These are phyloP conservation scores for Melanostoma mellinum DNA, from an alignment of 2,888 invertebrate species.

Conservation along the genomic window DNA sequence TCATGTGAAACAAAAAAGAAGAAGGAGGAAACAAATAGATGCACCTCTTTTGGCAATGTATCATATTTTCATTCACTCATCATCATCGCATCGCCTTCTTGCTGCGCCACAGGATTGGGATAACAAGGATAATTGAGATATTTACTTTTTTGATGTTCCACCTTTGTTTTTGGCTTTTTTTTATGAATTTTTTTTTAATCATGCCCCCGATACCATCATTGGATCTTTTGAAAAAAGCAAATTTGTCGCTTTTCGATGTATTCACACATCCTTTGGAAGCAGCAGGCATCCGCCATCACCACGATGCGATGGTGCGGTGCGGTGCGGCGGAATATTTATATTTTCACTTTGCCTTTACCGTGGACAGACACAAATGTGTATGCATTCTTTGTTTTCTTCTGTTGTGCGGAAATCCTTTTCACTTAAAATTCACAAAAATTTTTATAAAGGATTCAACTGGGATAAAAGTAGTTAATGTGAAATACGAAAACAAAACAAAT, in stretches of 20 bases:
- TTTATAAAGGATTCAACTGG: slow-evolving; percentile 43
- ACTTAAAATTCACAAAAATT: slow-evolving; percentile 59
- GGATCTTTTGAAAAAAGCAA: slow-evolving; percentile 49
- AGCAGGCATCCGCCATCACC: slow-evolving; percentile 23
- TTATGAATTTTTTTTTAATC: slow-evolving; percentile 48
- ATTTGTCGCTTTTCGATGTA: slow-evolving; percentile 55
- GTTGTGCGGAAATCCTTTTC: slow-evolving; percentile 49
- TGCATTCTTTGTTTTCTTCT: slow-evolving; percentile 40
- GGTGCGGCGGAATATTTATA: slow-evolving; percentile 13
- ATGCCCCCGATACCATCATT: slow-evolving; percentile 52
- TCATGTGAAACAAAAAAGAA: slow-evolving; percentile 36
- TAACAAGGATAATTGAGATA: slow-evolving; percentile 70
- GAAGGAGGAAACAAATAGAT: neutral
- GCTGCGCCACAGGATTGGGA: slow-evolving; percentile 38
- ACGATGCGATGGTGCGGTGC: neutral
- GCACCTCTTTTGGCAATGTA: slow-evolving; percentile 32
- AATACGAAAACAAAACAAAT: slow-evolving; percentile 55
- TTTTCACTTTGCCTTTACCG: slow-evolving; percentile 11
- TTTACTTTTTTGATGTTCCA: slow-evolving; percentile 58
- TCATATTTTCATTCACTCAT: slow-evolving; percentile 62
- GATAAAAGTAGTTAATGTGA: slow-evolving; percentile 63
- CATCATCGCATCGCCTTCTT: slow-evolving; percentile 22
- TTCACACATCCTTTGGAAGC: slow-evolving; percentile 55
- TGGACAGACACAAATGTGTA: neutral
- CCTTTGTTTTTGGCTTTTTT: slow-evolving; percentile 50